Percentiles rank a stretch among this genome's conserved stretches.
Conservation (phyloP, 92 coral and sea anemone genomes). For the Parazoanthus swiftii region DNA sequence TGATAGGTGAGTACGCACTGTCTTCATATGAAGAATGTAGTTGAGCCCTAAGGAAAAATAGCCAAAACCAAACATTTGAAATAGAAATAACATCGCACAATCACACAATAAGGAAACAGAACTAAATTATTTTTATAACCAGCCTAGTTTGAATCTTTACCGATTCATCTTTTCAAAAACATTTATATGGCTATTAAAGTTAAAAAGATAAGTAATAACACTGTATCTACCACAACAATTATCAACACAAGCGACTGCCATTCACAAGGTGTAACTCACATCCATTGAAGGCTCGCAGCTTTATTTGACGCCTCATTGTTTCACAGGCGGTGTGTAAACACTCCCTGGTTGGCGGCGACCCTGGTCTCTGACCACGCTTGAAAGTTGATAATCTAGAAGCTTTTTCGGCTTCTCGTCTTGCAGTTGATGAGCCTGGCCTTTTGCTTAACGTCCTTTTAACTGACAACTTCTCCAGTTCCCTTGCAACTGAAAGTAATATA, state of each 20-base stretch:
- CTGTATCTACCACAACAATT: background rate
- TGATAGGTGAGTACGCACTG: slow-evolving; percentile 93
- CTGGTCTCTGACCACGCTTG: slow-evolving; percentile 68
- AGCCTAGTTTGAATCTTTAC: background rate
- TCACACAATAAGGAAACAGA: no score
- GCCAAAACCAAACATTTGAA: background rate
- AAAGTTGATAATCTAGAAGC: slow-evolving; percentile 53
- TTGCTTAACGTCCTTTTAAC: slow-evolving; percentile 53
- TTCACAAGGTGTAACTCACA: slow-evolving; percentile 60
- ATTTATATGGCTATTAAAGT: no score
- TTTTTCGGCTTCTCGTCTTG: slow-evolving; percentile 59
- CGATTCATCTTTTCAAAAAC: no score
- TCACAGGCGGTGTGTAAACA: slow-evolving; percentile 91
- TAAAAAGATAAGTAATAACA: background rate
- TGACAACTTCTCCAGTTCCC: slow-evolving; percentile 78
- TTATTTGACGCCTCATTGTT: slow-evolving; percentile 87
- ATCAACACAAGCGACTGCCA: background rate
- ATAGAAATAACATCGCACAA: background rate
- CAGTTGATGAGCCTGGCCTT: slow-evolving; percentile 57
- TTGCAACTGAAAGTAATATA: slow-evolving; percentile 48
- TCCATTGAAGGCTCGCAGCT: slow-evolving; percentile 92
- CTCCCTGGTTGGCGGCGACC: slow-evolving; percentile 53
- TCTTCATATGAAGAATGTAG: slow-evolving; percentile 86
- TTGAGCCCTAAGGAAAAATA: slow-evolving; percentile 69
- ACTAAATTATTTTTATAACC: background rate